These are phyloP conservation scores for Parazoanthus darwini DNA, from an alignment of 92 coral and sea anemone genomes.

Conservation along the genomic window DNA sequence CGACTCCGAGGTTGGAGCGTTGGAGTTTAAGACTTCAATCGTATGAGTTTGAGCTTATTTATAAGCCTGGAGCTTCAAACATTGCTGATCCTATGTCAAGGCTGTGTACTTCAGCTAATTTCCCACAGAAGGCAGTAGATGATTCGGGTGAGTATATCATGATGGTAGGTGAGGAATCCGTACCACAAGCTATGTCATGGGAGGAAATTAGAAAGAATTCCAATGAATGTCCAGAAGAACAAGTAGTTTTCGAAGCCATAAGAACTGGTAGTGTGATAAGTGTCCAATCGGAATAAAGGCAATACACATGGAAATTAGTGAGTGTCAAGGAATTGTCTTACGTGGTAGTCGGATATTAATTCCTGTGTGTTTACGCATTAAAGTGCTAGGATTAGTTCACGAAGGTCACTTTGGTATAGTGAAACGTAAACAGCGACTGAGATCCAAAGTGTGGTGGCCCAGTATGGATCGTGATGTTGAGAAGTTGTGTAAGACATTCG, in stretches of 20 bases:
- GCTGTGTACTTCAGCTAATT: background rate
- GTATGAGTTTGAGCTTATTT: slow-evolving; percentile 26
- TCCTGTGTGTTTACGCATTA: slow-evolving; percentile 16
- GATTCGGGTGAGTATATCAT: slow-evolving; percentile 17
- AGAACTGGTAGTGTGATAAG: slow-evolving; percentile 19
- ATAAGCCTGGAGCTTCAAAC: slow-evolving; percentile 30
- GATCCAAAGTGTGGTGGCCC: slow-evolving; percentile 56
- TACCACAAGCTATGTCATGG: slow-evolving; percentile 43
- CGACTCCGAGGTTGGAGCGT: slow-evolving; percentile 28
- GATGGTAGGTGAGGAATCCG: slow-evolving; percentile 29
- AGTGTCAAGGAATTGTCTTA: slow-evolving; percentile 36
- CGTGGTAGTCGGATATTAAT: slow-evolving; percentile 37
- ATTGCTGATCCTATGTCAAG: slow-evolving; percentile 32
- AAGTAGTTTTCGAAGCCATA: slow-evolving; percentile 28
- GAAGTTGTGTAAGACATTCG: slow-evolving; percentile 39
- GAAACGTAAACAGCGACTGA: slow-evolving; percentile 45
- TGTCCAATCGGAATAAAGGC: slow-evolving; percentile 21
- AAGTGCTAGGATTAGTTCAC: slow-evolving; percentile 43
- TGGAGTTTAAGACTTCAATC: slow-evolving; percentile 29
- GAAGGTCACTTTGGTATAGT: slow-evolving; percentile 44
- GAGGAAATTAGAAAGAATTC: slow-evolving; percentile 33
- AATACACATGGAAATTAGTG: slow-evolving; percentile 43
- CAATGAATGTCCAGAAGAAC: slow-evolving; percentile 1
- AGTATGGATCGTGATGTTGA: slow-evolving; percentile 54
- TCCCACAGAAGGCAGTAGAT: slow-evolving; percentile 10